phyloP scores from a whole-genome alignment of 2,888 invertebrate species.

The Allygus modestus region DNA sequence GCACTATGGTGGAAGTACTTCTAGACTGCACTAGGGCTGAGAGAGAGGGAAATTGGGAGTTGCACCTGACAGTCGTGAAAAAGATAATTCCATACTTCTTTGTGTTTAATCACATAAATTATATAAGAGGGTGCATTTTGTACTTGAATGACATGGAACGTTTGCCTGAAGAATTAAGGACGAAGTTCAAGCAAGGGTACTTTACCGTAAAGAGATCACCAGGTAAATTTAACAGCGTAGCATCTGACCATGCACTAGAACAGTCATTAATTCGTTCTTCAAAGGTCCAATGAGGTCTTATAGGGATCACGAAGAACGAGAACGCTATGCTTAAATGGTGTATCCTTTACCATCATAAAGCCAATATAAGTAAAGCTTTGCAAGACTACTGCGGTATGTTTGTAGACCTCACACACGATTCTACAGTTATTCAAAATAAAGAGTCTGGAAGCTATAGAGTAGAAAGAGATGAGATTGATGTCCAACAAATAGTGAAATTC shows the following conservation, averaged over 20 bases:
- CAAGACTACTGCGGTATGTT: not conserved
- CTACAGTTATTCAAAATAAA: not conserved
- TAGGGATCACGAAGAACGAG: not conserved
- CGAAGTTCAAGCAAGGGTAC: not conserved
- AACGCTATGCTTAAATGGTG: conserved; percentile 2
- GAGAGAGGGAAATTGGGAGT: too few relatives aligned
- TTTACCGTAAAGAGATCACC: conserved; percentile 1
- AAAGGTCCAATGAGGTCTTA: not conserved
- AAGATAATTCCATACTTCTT: too few relatives aligned
- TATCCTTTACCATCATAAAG: not conserved
- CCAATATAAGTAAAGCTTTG: not conserved
- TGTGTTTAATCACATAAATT: not conserved
- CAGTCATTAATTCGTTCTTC: not conserved
- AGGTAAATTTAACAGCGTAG: not conserved
- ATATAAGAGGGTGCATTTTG: not conserved
- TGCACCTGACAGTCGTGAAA: too few relatives aligned
- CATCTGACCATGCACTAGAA: not conserved
- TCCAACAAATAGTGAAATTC: not conserved
- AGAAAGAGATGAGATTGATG: not conserved
- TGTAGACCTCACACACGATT: not conserved
- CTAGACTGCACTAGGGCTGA: too few relatives aligned
- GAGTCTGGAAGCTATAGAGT: not conserved
- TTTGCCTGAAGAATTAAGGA: too few relatives aligned
- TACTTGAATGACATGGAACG: not conserved
- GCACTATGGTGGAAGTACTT: too few relatives aligned